phyloP scores from a whole-genome alignment of 2,113 vertebrate genomes.

The Corapipo altera region DNA sequence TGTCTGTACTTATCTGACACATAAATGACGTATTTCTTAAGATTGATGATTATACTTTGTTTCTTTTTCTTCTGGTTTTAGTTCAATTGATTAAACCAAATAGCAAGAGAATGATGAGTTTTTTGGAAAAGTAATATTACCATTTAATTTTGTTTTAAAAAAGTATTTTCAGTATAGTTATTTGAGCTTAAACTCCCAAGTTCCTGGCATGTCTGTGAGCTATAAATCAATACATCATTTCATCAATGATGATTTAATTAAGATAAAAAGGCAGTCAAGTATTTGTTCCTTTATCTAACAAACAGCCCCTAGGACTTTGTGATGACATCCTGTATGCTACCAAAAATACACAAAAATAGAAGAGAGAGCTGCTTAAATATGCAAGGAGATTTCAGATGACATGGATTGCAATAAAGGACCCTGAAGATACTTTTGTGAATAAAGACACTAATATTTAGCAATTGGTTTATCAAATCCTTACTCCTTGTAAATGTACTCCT shows the following conservation, averaged over 20 bases:
- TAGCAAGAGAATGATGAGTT: background rate
- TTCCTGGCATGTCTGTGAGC: background rate
- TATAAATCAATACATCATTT: slow-evolving; percentile 45
- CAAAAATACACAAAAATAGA: background rate
- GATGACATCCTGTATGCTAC: background rate
- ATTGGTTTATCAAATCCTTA: slow-evolving; percentile 6
- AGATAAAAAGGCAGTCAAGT: slow-evolving; percentile 58
- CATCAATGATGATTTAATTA: slow-evolving; percentile 64
- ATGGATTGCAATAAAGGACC: background rate
- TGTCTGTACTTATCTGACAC: background rate
- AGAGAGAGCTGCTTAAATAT: background rate
- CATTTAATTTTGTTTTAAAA: background rate
- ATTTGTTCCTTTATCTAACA: slow-evolving; percentile 56
- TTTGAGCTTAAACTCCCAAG: slow-evolving; percentile 3
- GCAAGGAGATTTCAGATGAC: background rate
- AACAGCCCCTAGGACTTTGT: background rate
- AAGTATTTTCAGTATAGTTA: background rate
- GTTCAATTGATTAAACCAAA: background rate
- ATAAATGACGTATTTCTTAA: background rate
- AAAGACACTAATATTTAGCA: slow-evolving; percentile 25
- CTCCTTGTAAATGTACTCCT: background rate
- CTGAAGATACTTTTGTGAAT: background rate
- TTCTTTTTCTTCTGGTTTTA: background rate
- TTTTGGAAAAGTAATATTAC: background rate
- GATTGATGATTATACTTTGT: background rate